Evolutionary conservation across 2,888 invertebrate genomes (phyloP).

Genomic region (Troides oblongomaculatus): DNA sequence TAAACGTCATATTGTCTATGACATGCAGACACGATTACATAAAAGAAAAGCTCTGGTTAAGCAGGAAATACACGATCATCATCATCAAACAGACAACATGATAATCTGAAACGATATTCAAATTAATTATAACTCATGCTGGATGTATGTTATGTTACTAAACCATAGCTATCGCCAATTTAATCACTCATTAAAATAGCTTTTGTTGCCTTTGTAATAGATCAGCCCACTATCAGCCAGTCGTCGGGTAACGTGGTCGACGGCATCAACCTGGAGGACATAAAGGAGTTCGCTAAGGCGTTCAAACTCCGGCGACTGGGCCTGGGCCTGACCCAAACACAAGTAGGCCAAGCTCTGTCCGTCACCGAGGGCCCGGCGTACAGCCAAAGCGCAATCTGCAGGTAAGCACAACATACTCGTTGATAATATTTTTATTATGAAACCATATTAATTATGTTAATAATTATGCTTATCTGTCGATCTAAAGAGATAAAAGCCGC

Average conservation of each 20-base stretch:
- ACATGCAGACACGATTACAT: too few species aligned
- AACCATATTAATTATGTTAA: conserved; percentile 2
- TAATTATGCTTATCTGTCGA: conserved; percentile 31
- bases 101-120: too few species aligned
- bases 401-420: conserved; percentile 79
- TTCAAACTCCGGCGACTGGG: conserved; percentile 96
- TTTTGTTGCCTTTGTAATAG: conserved; percentile 65
- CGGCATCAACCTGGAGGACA: conserved; percentile 97
- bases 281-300: conserved; percentile 98
- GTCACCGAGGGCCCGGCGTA: conserved; percentile 98
- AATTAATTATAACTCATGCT: too few species aligned
- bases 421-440: conserved; percentile 3
- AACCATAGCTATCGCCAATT: too few species aligned
- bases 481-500: conserved; percentile 59
- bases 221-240: conserved; percentile 96
- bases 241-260: conserved; percentile 96
- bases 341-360: conserved; percentile 97
- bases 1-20: too few species aligned
- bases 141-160: too few species aligned
- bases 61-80: too few species aligned
- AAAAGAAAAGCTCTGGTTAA: too few species aligned
- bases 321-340: conserved; percentile 96
- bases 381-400: conserved; percentile 99
- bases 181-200: too few species aligned
- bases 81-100: too few species aligned